Base-by-base conservation (phyloP, 2,797 vertebrate genomes). In the Microctenopoma stevenorrisi region DNA sequence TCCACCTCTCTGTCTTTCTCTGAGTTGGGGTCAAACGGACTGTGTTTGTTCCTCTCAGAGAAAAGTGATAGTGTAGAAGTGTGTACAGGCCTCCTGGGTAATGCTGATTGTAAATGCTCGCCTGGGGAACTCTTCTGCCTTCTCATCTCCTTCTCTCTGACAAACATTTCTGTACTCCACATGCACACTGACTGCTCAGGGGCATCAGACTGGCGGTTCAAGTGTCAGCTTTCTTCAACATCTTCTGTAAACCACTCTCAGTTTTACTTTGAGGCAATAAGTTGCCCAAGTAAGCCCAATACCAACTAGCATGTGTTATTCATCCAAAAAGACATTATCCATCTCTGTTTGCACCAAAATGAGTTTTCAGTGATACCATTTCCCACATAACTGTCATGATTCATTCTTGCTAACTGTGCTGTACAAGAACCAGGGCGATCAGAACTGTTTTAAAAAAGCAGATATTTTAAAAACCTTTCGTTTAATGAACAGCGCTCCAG, bases 211-310 rank as follows among this genome's bases (percentile, higher is more conserved):
- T 64, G 18, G 79, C 78, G 87, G 88, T 84, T 74, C 75, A 78
- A 77, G 80, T 80, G 89, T 85, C 89, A 76, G 64, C 83, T 74
- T 60, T 64, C 68, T 72, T 91, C 44, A 89, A 4, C 82, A 59
- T 91, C 84, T 80, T 60, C 70, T 22, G 47, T 54, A 58, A 78
- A 72, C 68, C 18, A 28, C 73, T 74, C 72, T 65, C 66, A 46
- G 87, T 71, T 79, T 50, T 77, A 75, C 81, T 86, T 73, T 4
- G 66, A 78, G 86, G 77, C 74, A 43, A 68, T 42, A 71, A 82
- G 64, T 81, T 71, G 83, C 78, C 78, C 52, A 18, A 74, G 79
- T 56, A 52, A 72, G 62, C 64, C 71, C 53, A 37, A 44, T 71
- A 78, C 81, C 67, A 68, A 61, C 74, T 43, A 84, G 6, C 87